Percentiles rank a stretch among this genome's conserved stretches.
These are phyloP conservation scores for Caenorhabditis remanei DNA, from an alignment of 1,140 invertebrate species.

Conservation along the genomic window DNA sequence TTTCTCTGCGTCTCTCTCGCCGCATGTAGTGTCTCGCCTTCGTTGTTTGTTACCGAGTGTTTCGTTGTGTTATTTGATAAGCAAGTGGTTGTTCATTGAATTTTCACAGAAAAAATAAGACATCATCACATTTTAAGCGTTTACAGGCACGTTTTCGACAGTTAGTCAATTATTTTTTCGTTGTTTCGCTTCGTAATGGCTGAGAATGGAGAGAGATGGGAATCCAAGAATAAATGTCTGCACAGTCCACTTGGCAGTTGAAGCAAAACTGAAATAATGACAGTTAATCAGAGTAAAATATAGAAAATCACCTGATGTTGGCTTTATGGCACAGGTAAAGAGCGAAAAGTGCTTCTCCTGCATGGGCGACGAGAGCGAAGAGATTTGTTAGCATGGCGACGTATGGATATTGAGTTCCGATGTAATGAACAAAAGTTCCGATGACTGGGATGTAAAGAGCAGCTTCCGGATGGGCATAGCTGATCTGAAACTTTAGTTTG, in stretches of 20 bases:
- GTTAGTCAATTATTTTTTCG: constrained; percentile 56
- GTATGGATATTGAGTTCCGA: constrained; percentile 61
- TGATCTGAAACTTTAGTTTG: constrained; percentile 64
- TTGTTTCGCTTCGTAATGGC: constrained; percentile 59
- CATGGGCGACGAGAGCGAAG: constrained; percentile 69
- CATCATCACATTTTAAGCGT: neutral
- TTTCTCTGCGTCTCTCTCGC: neutral
- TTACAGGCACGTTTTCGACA: neutral
- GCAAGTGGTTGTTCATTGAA: constrained; percentile 40
- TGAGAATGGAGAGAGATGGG: constrained; percentile 68
- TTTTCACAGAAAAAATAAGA: neutral
- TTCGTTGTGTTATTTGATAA: constrained; percentile 32
- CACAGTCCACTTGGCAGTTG: constrained; percentile 72
- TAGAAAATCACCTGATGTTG: constrained; percentile 64
- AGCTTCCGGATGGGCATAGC: constrained; percentile 65
- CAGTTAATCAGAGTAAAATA: neutral
- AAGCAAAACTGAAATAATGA: constrained; percentile 49
- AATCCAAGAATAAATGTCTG: constrained; percentile 74
- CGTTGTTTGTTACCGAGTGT: constrained; percentile 5
- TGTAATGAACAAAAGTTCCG: constrained; percentile 62
- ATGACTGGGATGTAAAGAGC: constrained; percentile 61
- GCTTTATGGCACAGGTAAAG: constrained; percentile 70
- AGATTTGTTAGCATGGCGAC: constrained; percentile 70
- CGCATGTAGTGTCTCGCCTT: neutral
- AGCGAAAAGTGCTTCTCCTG: constrained; percentile 68